These are phyloP conservation scores for Electrona antarctica DNA, from an alignment of 2,113 vertebrate species.

Conservation along the genomic window DNA sequence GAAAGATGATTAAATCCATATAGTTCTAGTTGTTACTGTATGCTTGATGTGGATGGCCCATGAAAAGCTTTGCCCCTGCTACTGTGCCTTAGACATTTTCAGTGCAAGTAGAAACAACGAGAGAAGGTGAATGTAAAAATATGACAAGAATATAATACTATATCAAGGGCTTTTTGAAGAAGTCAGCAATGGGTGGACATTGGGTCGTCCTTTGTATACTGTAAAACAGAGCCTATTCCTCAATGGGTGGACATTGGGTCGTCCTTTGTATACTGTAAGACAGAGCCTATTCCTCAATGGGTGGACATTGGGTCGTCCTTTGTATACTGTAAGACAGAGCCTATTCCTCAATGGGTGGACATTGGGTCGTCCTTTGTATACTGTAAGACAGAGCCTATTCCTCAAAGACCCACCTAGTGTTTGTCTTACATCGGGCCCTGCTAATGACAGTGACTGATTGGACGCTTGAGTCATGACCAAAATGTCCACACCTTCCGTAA, in stretches of 20 bases:
- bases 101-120: too few relatives aligned
- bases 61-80: too few relatives aligned
- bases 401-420: not conserved
- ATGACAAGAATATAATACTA: too few relatives aligned
- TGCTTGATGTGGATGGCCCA: too few relatives aligned
- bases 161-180: not conserved
- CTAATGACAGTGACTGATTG: not conserved
- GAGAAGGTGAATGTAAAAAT: too few relatives aligned
- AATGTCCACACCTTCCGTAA: conserved; percentile 22
- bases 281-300: not conserved
- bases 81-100: too few relatives aligned
- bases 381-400: not conserved
- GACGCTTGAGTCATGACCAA: not conserved
- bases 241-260: not conserved
- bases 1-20: too few relatives aligned
- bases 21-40: too few relatives aligned
- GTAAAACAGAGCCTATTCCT: not conserved
- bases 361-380: not conserved
- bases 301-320: not conserved
- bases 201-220: not conserved
- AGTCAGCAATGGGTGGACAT: not conserved
- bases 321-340: not conserved
- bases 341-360: not conserved
- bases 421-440: not conserved
- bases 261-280: not conserved